These are phyloP conservation scores for Fukomys damarensis DNA, from an alignment of 2,113 vertebrate species.

Conservation along the genomic window DNA sequence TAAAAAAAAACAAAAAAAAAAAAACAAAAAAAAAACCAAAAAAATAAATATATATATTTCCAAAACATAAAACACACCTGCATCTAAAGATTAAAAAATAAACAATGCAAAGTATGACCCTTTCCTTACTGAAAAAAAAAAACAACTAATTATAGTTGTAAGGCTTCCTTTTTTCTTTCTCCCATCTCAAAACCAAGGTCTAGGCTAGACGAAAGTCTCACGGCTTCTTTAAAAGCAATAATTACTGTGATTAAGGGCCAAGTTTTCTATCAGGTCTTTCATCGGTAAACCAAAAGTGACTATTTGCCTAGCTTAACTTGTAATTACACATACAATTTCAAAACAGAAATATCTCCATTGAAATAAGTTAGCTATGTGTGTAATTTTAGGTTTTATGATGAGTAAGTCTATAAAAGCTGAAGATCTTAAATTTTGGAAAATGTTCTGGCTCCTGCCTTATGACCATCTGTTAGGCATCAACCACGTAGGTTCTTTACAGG, in stretches of 20 bases:
- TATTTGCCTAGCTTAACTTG: constrained; percentile 42
- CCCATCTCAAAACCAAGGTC: constrained; percentile 46
- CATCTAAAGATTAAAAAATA: constrained; percentile 19
- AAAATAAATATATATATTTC: too few species aligned
- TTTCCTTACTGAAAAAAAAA: not conserved
- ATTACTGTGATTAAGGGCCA: constrained; percentile 66
- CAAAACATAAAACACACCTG: not conserved
- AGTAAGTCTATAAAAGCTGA: constrained; percentile 61
- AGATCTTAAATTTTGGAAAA: constrained; percentile 47
- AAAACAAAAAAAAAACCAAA: too few species aligned
- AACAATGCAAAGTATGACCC: not conserved
- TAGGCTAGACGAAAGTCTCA: constrained; percentile 61
- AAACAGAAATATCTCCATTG: constrained; percentile 58
- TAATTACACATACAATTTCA: constrained; percentile 61
- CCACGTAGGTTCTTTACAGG: not conserved
- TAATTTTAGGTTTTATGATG: constrained; percentile 73
- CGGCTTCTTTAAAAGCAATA: constrained; percentile 59
- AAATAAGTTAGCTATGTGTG: constrained; percentile 52
- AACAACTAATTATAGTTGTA: constrained; percentile 51
- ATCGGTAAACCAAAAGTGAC: constrained; percentile 63
- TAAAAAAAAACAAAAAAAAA: too few species aligned
- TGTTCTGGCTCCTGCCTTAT: not conserved
- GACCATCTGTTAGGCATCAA: constrained; percentile 56
- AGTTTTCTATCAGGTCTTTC: constrained; percentile 65
- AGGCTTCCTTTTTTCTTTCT: not conserved